phyloP scores from a whole-genome alignment of 2,113 vertebrate species.

The Plotosus lineatus region DNA sequence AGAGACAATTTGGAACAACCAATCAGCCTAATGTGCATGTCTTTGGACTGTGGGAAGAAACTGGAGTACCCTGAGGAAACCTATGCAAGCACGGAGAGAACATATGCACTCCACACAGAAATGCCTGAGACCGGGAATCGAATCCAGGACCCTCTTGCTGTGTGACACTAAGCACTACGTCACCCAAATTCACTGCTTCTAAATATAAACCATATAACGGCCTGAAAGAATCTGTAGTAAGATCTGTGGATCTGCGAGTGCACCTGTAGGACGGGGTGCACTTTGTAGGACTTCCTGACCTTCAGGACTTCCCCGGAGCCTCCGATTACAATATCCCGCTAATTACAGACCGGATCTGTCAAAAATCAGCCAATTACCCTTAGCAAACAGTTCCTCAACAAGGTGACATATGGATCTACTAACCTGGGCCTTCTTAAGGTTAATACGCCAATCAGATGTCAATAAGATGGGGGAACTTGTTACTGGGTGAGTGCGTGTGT shows the following conservation, averaged over 20 bases:
- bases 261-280: slow-evolving; percentile 47
- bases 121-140: too few species aligned
- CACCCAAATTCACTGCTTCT: not conserved
- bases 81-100: too few species aligned
- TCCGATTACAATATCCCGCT: slow-evolving; percentile 59
- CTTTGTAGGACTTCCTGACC: slow-evolving; percentile 30
- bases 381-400: slow-evolving; percentile 57
- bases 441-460: slow-evolving; percentile 87
- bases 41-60: too few species aligned
- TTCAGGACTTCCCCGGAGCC: slow-evolving; percentile 26
- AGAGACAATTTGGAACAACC: too few species aligned
- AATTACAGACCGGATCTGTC: slow-evolving; percentile 46
- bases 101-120: too few species aligned
- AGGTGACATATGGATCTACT: slow-evolving; percentile 63
- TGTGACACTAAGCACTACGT: not conserved
- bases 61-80: too few species aligned
- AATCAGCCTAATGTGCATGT: too few species aligned
- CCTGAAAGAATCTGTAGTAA: not conserved
- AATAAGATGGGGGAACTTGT: slow-evolving; percentile 69
- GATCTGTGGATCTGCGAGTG: not conserved
- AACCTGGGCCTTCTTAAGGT: slow-evolving; percentile 66
- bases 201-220: not conserved
- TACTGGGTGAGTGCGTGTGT: slow-evolving; percentile 32
- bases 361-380: slow-evolving; percentile 30
- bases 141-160: too few species aligned